Conservation (phyloP, 2,888 invertebrate genomes). For the Zelleria hepariella region DNA sequence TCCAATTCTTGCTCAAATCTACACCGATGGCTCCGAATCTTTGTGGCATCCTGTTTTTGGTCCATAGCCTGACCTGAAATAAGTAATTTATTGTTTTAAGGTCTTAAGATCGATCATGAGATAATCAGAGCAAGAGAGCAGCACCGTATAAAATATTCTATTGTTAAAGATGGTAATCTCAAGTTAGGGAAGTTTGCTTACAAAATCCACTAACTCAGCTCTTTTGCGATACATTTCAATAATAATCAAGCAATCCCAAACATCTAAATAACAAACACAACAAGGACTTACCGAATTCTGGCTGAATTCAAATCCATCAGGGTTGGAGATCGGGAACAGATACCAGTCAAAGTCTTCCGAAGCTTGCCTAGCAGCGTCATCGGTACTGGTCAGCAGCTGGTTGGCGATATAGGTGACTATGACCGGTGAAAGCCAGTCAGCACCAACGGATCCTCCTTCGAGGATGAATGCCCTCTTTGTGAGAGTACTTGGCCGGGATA, state of each 20-base stretch:
- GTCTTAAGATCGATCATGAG: too few species aligned
- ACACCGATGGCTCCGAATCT: constrained; percentile 59
- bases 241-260: not conserved
- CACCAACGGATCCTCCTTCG: constrained; percentile 75
- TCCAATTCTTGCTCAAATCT: constrained; percentile 78
- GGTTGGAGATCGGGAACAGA: constrained; percentile 80
- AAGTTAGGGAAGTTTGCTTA: too few species aligned
- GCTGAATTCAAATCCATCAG: constrained; percentile 82
- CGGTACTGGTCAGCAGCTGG: constrained; percentile 71
- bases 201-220: too few species aligned
- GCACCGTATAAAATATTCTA: too few species aligned
- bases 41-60: constrained; percentile 72
- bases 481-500: constrained; percentile 30
- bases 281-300: constrained; percentile 62
- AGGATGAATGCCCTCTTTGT: constrained; percentile 39
- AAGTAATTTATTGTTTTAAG: too few species aligned
- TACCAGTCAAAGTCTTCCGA: constrained; percentile 78
- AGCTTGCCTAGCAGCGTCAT: constrained; percentile 54
- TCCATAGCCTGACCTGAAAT: constrained; percentile 73
- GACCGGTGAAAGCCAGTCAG: constrained; percentile 83
- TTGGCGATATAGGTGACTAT: constrained; percentile 74
- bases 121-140: too few species aligned
- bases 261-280: not conserved
- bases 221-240: too few species aligned
- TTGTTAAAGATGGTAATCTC: too few species aligned